These are phyloP conservation scores for Papilio helenus DNA, from an alignment of 1,140 invertebrate species.

Conservation along the genomic window DNA sequence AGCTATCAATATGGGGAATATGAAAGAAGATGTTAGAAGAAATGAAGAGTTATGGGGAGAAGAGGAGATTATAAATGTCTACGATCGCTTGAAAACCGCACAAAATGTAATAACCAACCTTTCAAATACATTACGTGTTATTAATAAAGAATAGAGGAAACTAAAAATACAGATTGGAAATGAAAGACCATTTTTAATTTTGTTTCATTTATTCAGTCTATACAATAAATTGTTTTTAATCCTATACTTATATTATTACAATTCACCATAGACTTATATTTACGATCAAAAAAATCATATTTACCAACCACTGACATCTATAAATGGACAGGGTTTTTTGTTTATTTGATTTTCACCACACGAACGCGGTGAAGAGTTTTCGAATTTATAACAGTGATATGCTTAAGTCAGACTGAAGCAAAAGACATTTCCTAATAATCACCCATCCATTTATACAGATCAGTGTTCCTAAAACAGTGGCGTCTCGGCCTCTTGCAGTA, in stretches of 20 bases:
- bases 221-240: constrained; percentile 36
- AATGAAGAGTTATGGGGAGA: constrained; percentile 52
- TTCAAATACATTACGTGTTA: background rate
- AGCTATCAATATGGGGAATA: constrained; percentile 52
- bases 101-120: constrained; percentile 47
- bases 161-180: background rate
- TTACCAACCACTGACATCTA: background rate
- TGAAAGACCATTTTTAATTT: background rate
- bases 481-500: too few species aligned
- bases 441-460: too few species aligned
- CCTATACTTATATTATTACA: constrained; percentile 29
- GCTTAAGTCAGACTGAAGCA: too few species aligned
- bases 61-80: constrained; percentile 53
- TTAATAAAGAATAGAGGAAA: constrained; percentile 19
- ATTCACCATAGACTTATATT: constrained; percentile 48
- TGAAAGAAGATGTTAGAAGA: constrained; percentile 47
- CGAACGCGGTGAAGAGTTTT: too few species aligned
- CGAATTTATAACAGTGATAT: too few species aligned
- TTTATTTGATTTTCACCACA: too few species aligned
- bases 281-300: background rate
- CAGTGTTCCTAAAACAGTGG: too few species aligned
- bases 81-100: constrained; percentile 55
- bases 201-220: constrained; percentile 48
- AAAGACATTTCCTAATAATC: too few species aligned
- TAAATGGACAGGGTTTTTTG: too few species aligned